Evolutionary conservation across 2,113 vertebrate genomes (phyloP).

Genomic region (Ameiurus melas): DNA sequence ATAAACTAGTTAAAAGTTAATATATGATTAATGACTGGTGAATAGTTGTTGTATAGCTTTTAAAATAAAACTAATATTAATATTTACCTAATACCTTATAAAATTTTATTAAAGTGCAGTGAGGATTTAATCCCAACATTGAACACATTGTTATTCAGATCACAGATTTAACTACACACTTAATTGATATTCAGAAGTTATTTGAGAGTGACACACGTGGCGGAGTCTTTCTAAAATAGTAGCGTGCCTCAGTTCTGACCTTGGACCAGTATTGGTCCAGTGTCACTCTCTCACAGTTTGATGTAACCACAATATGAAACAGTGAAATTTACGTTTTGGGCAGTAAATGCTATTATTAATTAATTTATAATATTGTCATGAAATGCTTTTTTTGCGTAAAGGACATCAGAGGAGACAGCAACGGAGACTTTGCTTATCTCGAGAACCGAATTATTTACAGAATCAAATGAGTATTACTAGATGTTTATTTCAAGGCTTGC

Average conservation of each 20-base stretch:
- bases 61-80: background rate
- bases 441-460: background rate
- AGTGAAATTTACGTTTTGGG: background rate
- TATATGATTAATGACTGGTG: background rate
- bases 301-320: background rate
- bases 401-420: background rate
- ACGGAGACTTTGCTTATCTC: background rate
- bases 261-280: no score
- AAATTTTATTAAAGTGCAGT: background rate
- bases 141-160: no score
- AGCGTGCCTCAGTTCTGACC: no score
- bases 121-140: background rate
- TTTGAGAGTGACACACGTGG: no score
- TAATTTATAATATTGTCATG: background rate
- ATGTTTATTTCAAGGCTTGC: background rate
- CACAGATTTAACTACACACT: no score
- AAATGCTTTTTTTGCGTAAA: background rate
- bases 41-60: background rate
- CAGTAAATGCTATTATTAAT: background rate
- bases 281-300: no score
- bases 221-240: no score
- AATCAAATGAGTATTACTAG: background rate
- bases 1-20: background rate
- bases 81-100: background rate
- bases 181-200: no score